Conservation (phyloP, 2,888 invertebrate genomes). For the Emesis castigata region DNA sequence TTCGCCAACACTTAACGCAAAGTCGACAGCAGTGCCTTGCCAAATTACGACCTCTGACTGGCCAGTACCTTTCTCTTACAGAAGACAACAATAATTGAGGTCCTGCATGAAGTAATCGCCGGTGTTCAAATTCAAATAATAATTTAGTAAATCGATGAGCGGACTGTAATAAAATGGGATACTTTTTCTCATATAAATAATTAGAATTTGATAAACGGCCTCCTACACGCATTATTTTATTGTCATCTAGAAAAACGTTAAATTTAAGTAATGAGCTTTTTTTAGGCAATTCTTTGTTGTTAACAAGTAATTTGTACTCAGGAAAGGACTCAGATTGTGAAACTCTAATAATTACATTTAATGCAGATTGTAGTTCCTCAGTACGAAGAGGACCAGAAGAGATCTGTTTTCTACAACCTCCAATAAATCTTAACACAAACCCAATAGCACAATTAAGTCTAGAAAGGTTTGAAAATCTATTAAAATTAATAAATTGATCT, state of each 20-base stretch:
- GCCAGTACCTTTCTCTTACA: not conserved
- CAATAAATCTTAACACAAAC: too few relatives aligned
- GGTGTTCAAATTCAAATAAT: not conserved
- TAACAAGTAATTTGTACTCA: not conserved
- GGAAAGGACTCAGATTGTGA: not conserved
- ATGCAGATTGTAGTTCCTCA: too few relatives aligned
- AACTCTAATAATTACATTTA: too few relatives aligned
- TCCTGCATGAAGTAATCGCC: not conserved
- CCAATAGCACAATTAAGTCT: too few relatives aligned
- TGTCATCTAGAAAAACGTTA: slow-evolving; percentile 13
- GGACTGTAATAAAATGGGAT: not conserved
- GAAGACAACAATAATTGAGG: not conserved
- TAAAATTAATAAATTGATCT: too few relatives aligned
- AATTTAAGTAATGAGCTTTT: not conserved
- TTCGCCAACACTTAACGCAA: not conserved
- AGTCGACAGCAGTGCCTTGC: not conserved
- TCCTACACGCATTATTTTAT: slow-evolving; percentile 8
- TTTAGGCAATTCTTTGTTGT: not conserved
- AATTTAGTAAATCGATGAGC: not conserved
- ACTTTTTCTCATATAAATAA: not conserved
- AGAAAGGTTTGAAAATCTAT: too few relatives aligned
- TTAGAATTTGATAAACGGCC: slow-evolving; percentile 4
- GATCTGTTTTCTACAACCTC: too few relatives aligned
- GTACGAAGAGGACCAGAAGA: too few relatives aligned
- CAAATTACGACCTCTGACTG: not conserved